Base-by-base conservation (phyloP, 2,797 vertebrate genomes). In the Balearica regulorum region DNA sequence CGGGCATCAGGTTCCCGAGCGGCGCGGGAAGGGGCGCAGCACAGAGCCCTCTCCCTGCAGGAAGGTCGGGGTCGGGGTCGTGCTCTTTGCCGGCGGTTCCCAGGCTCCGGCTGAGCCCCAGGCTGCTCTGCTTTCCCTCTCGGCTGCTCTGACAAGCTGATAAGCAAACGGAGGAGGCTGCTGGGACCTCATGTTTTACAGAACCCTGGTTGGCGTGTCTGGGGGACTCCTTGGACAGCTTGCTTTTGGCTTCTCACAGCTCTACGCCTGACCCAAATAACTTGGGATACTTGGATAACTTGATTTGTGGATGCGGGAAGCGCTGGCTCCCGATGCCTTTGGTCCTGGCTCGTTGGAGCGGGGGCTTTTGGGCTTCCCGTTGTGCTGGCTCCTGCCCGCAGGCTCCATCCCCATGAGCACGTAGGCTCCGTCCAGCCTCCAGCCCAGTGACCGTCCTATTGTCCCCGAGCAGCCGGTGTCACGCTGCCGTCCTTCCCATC, bases 81-180 rank as follows among this genome's bases (percentile, higher is more conserved):
- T 28, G 80, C 85, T 90, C 79, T 83, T 77, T 66, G 86, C 77
- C 9, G 11, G 62, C 4, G 9, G 72, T 96, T 96, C 96, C 90
- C 95, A 96, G 93, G 94, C 95, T 94, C 87, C 11, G 3, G 54
- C 51, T 62, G 68, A 91, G 75, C 71, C 43, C 66, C 3, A 10
- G 51, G 24, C 35, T 61, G 60, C 37, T 88, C 89, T 75, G 83
- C 49, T 46, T 55, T 69, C 44, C 41, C 11, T 62, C 48, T n/a
- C 21, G 10, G 55, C 69, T 5, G 26, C 46, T 48, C 37, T 33
- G 78, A 90, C 79, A 75, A 80, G 64, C 70, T 0, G 26, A 69
- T 69, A 87, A 87, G 53, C 0, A 0, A 78, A 73, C 1, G 16
- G 66, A 88, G 51, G 83, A 76, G 55, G 92, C 43, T 87, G 78